Evolutionary conservation across 2,797 vertebrate species (phyloP).

Genomic region (Staurois parvus): DNA sequence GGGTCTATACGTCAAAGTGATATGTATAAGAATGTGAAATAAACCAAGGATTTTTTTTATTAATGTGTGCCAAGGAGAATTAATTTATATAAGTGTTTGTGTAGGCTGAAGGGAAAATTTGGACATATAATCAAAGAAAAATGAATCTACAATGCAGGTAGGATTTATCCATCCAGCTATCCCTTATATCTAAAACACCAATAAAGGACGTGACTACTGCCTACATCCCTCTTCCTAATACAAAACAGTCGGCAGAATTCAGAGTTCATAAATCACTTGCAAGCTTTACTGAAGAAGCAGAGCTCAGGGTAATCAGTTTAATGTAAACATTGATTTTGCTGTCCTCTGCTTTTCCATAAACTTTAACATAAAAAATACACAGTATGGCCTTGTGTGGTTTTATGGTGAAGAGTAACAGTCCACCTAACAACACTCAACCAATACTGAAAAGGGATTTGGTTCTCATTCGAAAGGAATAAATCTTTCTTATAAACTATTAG

Average conservation of each 20-base stretch:
- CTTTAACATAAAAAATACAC: not conserved
- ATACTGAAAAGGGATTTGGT: not conserved
- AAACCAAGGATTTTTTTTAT: too few species aligned
- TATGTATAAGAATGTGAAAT: too few species aligned
- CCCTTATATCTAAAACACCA: not conserved
- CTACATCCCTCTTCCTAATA: not conserved
- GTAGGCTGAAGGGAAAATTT: not conserved
- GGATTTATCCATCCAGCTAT: not conserved
- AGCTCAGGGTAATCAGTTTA: not conserved
- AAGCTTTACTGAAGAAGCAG: slow-evolving; percentile 4
- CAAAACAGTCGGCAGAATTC: slow-evolving; percentile 1
- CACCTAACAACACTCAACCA: not conserved
- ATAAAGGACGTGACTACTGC: not conserved
- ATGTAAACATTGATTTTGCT: slow-evolving; percentile 27
- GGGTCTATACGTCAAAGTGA: too few species aligned
- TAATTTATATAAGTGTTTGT: too few species aligned
- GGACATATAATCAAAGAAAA: not conserved
- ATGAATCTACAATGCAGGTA: not conserved
- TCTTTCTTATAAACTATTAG: too few species aligned
- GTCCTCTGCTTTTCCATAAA: not conserved
- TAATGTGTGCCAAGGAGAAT: too few species aligned
- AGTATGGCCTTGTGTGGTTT: not conserved
- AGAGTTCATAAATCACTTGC: slow-evolving; percentile 4
- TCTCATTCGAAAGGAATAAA: too few species aligned
- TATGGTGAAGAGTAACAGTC: not conserved